phyloP scores from a whole-genome alignment of 2,797 vertebrate species.

The Alauda arvensis region DNA sequence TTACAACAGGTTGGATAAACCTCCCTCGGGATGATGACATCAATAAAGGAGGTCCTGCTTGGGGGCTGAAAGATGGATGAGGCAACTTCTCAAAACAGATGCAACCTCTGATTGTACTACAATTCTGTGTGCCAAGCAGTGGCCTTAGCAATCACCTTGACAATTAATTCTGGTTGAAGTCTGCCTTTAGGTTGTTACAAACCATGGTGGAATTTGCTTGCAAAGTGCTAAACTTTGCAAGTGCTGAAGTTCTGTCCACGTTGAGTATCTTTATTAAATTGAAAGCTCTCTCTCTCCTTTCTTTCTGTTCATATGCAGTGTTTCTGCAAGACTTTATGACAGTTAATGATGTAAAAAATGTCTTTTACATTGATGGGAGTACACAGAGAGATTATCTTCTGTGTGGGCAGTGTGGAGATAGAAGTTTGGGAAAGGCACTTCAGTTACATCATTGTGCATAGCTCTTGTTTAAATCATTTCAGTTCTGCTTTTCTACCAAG shows the following conservation, averaged over 20 bases:
- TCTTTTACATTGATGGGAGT: neutral
- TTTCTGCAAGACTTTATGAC: neutral
- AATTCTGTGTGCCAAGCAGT: neutral
- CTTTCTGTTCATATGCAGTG: neutral
- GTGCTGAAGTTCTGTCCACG: fast-evolving
- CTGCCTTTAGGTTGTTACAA: neutral
- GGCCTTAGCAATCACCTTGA: neutral
- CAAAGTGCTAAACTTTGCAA: neutral
- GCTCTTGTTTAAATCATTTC: neutral
- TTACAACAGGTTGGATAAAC: neutral
- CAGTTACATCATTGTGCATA: neutral
- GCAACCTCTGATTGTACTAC: neutral
- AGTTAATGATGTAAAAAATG: neutral
- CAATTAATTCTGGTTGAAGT: neutral
- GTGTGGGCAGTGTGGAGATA: neutral
- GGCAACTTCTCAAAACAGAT: neutral
- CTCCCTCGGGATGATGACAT: neutral
- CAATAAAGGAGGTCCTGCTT: neutral
- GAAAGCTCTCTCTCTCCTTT: neutral
- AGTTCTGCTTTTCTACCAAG: neutral
- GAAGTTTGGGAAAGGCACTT: neutral
- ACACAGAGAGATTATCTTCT: neutral
- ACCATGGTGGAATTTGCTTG: neutral
- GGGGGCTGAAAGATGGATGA: neutral
- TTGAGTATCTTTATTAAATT: neutral